Evolutionary conservation across 1,140 invertebrate species (phyloP), one percentile per base, ranked within the genome.

Genomic region (Trichonephila clavipes): DNA sequence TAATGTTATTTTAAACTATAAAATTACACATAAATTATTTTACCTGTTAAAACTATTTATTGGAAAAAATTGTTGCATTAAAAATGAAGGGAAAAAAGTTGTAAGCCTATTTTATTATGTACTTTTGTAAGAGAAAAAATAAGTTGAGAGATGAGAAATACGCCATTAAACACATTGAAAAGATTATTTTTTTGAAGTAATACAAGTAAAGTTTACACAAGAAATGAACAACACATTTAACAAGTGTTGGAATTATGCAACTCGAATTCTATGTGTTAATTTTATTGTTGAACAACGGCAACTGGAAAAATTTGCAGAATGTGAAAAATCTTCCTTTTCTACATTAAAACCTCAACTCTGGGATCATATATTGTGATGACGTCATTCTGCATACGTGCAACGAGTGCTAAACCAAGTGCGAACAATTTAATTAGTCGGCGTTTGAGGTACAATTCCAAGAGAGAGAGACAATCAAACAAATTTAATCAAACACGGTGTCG

Each of bases 391-490:
- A 28, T 34, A 82, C 62, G 86, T 66, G 62, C 62, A 44, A 40
- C 34, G 28, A 82, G 18, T 59, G 66, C 61, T 58, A 58, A 58
- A n/a, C 34, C 34, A 44, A 66, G 24, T 51, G 64, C 61, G 28
- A 59, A 81, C 44, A 82, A 72, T 88, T 93, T 69, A 88, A 88
- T 93, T 92, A 92, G 40, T 51, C 69, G 34, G 61, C 24, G 87
- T 77, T 88, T 58, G 85, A 90, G 64, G 66, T 90, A 82, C 82
- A 69, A 83, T 85, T 64, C 86, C 82, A 66, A 44, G 62, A 66
- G 34, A 34, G 34, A 34, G 90, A 85, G 34, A 85, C 81, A 92
- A 90, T 90, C 90, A 92, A 88, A 92, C 77, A 85, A 92, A 92
- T 92, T 85, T 83, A 92, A 92, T 92, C 77, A 92, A 85, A 92